Evolutionary conservation across 2,888 invertebrate genomes (phyloP).

Genomic region (Sphaerophoria taeniata): DNA sequence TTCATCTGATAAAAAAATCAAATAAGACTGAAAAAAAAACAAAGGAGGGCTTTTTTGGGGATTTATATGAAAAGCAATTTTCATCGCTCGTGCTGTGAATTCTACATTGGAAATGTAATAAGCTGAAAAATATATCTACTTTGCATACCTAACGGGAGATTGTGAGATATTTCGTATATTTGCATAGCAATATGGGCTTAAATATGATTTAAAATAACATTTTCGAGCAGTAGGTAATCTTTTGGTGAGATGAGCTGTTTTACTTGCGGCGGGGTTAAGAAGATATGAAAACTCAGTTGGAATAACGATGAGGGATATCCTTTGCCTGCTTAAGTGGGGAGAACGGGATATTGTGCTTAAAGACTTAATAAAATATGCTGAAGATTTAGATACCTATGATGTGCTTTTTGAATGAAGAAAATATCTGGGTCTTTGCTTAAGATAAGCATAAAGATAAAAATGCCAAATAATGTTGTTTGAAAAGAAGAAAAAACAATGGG

Average conservation of each 20-base stretch:
- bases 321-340: background rate
- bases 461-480: background rate
- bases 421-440: background rate
- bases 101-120: slow-evolving; percentile 38
- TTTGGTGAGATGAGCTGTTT: background rate
- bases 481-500: background rate
- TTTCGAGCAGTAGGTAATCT: slow-evolving; percentile 40
- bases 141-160: background rate
- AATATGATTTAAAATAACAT: slow-evolving; percentile 48
- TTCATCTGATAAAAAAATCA: slow-evolving; percentile 61
- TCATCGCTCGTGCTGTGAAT: slow-evolving; percentile 72
- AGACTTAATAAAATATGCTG: slow-evolving; percentile 12
- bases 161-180: slow-evolving; percentile 15
- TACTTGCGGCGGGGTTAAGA: slow-evolving; percentile 41
- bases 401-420: background rate
- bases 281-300: slow-evolving; percentile 44
- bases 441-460: too few relatives aligned
- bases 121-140: slow-evolving; percentile 22
- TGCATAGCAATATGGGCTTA: slow-evolving; percentile 55
- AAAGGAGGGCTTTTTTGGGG: slow-evolving; percentile 64
- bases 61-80: slow-evolving; percentile 71
- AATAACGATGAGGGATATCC: slow-evolving; percentile 25
- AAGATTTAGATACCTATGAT: background rate
- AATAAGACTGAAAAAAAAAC: slow-evolving; percentile 10
- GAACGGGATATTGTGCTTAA: background rate